These are phyloP conservation scores for Brachymystax lenok DNA, from an alignment of 2,797 vertebrate species.

Conservation along the genomic window DNA sequence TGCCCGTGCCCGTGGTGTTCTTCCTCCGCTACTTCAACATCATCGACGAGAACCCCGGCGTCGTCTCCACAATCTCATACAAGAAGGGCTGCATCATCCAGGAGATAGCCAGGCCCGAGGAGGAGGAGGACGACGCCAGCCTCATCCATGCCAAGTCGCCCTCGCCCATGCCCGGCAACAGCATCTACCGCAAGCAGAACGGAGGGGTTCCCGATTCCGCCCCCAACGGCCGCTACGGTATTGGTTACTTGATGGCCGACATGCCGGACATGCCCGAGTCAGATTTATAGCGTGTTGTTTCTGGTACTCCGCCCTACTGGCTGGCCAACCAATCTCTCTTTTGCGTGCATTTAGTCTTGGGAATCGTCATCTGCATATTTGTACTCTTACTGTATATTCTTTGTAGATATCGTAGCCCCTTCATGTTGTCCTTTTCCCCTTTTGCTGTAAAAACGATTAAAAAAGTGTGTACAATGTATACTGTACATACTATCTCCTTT, in stretches of 20 bases:
- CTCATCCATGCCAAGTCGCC: constrained; percentile 89
- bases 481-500: constrained; percentile 28
- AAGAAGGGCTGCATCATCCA: constrained; percentile 93
- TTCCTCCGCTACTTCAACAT: constrained; percentile 85
- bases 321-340: constrained; percentile 29
- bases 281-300: constrained; percentile 80
- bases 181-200: constrained; percentile 88
- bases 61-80: constrained; percentile 87
- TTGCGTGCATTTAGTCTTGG: constrained; percentile 57
- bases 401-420: constrained; percentile 72
- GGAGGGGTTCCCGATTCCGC: constrained; percentile 79
- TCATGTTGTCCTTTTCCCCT: constrained; percentile 62
- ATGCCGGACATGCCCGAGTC: constrained; percentile 93
- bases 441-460: constrained; percentile 42
- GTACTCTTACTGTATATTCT: constrained; percentile 67
- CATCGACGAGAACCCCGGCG: constrained; percentile 79
- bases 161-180: constrained; percentile 87
- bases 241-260: constrained; percentile 93
- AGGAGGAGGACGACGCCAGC: constrained; percentile 83
- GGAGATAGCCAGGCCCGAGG: constrained; percentile 79
- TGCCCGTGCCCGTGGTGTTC: constrained; percentile 89
- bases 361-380: constrained; percentile 58
- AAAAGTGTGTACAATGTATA: constrained; percentile 12
- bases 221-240: constrained; percentile 91
- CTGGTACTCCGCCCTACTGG: constrained; percentile 4